A percentile compares a stretch with the other conserved stretches of the same genome.
phyloP scores from a whole-genome alignment of 2,888 invertebrate genomes.

The Heterodera filipjevi region DNA sequence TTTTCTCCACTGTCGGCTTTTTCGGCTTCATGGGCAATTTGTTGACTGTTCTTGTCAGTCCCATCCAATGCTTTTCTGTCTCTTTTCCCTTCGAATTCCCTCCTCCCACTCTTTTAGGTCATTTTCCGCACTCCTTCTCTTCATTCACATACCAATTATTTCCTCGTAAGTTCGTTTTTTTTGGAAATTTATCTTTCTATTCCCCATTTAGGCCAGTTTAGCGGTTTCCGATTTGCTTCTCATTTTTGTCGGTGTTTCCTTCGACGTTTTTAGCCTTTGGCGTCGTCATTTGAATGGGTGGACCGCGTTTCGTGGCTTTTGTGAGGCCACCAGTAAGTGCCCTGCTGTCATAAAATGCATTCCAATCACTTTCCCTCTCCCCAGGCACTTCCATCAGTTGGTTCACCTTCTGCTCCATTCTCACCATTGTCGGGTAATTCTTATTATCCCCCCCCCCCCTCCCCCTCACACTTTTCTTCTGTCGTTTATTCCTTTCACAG shows the following conservation, averaged over 20 bases:
- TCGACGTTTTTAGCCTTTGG: constrained; percentile 61
- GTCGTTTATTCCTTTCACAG: background rate
- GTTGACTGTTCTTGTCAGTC: constrained; percentile 48
- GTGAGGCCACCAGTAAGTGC: constrained; percentile 54
- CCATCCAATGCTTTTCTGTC: background rate
- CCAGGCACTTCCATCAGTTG: constrained; percentile 50
- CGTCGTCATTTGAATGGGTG: constrained; percentile 41
- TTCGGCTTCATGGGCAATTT: constrained; percentile 60
- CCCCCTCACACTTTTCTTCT: too few relatives aligned
- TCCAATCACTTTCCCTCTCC: background rate
- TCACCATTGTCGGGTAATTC: constrained; percentile 54
- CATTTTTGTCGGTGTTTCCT: constrained; percentile 61
- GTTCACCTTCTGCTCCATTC: constrained; percentile 63
- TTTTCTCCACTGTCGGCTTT: constrained; percentile 57
- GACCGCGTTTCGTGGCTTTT: constrained; percentile 54
- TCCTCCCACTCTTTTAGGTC: constrained; percentile 49
- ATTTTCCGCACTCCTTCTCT: constrained; percentile 52
- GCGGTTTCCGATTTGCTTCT: constrained; percentile 56
- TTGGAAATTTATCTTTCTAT: background rate
- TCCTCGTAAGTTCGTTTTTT: constrained; percentile 47
- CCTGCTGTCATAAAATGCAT: too few relatives aligned
- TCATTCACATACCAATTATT: constrained; percentile 63
- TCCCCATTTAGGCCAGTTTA: constrained; percentile 42
- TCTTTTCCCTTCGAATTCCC: constrained; percentile 12
- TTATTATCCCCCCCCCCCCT: background rate